Base-by-base conservation (phyloP, 2,888 invertebrate species). In the Lasioglossum malachurum region DNA sequence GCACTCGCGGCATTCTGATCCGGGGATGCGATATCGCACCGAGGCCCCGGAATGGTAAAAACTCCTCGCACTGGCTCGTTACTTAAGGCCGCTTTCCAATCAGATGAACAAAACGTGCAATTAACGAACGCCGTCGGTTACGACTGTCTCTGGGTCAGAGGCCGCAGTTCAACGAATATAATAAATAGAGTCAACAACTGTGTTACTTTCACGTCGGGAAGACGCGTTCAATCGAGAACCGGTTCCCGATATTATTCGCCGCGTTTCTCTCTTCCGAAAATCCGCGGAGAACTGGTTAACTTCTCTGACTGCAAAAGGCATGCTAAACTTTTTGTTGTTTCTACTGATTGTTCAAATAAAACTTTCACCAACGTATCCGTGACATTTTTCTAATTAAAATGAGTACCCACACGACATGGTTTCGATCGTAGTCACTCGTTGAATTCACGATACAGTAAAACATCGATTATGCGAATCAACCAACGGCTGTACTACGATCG, bases 101-200 rank as follows among this genome's bases (percentile, higher is more conserved):
- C 60, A 27, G 60, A 60, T 60, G 27, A 60, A 60, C 60, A 60
- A 27, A 60, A 60, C 27, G 27, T 27, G 27, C 60, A 27, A 60
- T 60, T 60, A 60, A 60, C 60, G 60, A 60, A 60, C 60, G 60
- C 60, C 60, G 60, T n/a, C 60, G 60, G 60, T 60, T 27, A 27
- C 60, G 27, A 60, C 16, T 27, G 27, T 60, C 60, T 27, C 27
- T 27, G 60, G 60, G 60, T 60, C 60, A 60, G 27, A 27, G 60
- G 60, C 14, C 60, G 60, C 60, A 31, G 60, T 60, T 60, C 60
- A 60, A 60, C 71, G 38, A 41, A 72, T 72, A 72, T 35, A 72
- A 41, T 38, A 72, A 72, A 35, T 41, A 23, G 71, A 35, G 71
- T 35, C 41, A 23, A 41, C 71, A 31, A 60, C 60, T 27, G 60